These are phyloP conservation scores for Betta splendens DNA, from an alignment of 2,797 vertebrate species.

Conservation along the genomic window DNA sequence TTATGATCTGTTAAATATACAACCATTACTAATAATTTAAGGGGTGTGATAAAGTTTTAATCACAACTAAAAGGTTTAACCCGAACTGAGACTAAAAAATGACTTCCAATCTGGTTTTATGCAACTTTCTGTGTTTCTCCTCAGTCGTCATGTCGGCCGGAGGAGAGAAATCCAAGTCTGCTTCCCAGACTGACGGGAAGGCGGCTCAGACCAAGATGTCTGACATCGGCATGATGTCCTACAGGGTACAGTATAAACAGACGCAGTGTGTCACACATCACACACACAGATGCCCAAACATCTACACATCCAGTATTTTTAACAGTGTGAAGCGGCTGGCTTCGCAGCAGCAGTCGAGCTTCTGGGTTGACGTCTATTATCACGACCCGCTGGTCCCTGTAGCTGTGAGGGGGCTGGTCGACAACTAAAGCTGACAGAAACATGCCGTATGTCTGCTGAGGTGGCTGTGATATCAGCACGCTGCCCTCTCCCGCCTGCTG, in stretches of 20 bases:
- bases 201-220: slow-evolving; percentile 72
- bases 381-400: slow-evolving; percentile 39
- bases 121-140: neutral
- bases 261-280: slow-evolving; percentile 1
- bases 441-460: neutral
- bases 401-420: slow-evolving; percentile 41
- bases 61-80: too few species aligned
- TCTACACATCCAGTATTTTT: slow-evolving; percentile 3
- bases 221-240: slow-evolving; percentile 70
- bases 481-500: neutral
- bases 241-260: slow-evolving; percentile 66
- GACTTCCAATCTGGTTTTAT: neutral
- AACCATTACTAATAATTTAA: too few species aligned
- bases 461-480: slow-evolving; percentile 12
- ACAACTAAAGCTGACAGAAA: slow-evolving; percentile 18
- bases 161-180: slow-evolving; percentile 80
- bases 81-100: neutral
- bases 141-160: slow-evolving; percentile 78
- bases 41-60: too few species aligned
- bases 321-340: slow-evolving; percentile 18
- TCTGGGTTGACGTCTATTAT: slow-evolving; percentile 17
- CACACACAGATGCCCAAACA: slow-evolving; percentile 18
- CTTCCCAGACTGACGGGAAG: slow-evolving; percentile 80
- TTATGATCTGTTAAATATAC: too few species aligned
- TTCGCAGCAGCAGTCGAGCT: slow-evolving; percentile 28